Conservation (phyloP, 2,797 vertebrate species). For the Acanthornis magna region DNA sequence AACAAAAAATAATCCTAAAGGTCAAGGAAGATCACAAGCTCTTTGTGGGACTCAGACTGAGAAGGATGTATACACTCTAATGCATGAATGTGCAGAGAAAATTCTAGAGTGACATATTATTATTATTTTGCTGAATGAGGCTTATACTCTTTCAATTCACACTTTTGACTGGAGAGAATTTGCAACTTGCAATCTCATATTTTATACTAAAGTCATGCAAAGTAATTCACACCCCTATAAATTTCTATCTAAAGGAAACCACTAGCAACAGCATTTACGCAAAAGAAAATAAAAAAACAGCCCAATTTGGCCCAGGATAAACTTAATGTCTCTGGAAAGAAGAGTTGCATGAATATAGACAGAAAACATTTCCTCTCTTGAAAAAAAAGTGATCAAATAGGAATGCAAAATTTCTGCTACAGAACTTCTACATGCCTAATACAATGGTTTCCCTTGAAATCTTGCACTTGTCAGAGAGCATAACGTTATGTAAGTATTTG, state of each 20-base stretch:
- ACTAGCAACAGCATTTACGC: not conserved
- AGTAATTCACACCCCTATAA: not conserved
- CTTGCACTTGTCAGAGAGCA: not conserved
- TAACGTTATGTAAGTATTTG: not conserved
- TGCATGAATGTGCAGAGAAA: not conserved
- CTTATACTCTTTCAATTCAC: not conserved
- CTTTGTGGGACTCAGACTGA: not conserved
- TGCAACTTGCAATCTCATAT: not conserved
- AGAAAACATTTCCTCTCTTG: not conserved
- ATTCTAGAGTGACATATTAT: not conserved
- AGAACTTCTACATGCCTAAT: not conserved
- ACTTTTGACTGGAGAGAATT: not conserved
- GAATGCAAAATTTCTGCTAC: not conserved
- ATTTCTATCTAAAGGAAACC: not conserved
- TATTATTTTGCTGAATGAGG: not conserved
- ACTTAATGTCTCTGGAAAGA: not conserved
- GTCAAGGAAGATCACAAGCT: not conserved
- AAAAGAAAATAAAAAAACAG: not conserved
- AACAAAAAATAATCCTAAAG: not conserved
- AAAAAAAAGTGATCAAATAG: not conserved
- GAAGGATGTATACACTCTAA: not conserved
- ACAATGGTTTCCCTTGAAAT: not conserved
- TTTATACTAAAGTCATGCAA: not conserved
- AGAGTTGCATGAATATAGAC: not conserved
- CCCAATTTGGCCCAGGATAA: not conserved